Base-by-base conservation (phyloP, 1,140 invertebrate species). In the Drosophila takahashii region DNA sequence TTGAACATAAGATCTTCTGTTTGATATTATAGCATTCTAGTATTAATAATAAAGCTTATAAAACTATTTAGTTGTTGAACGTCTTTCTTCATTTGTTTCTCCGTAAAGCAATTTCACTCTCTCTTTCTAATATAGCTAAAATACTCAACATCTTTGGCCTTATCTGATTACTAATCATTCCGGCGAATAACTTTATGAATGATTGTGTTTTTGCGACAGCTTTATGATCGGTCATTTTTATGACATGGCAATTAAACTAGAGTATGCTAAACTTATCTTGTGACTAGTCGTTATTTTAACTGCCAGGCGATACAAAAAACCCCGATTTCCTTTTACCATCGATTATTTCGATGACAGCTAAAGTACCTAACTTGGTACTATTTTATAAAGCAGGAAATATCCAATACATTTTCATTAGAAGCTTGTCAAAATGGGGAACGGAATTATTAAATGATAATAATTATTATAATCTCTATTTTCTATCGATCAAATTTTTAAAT, bases 201-300 rank as follows among this genome's bases (percentile, higher is more conserved):
- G 26, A 59, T 32, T 7, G 54, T 22, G 34, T 36, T 29, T 10
- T 47, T 47, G 22, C 15, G 37, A 47, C 15, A 32, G 22, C 5
- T 7, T 27, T 22, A 66, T 8, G 10, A 66, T 66, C 44, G 36
- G 6, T 62, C 44, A 61, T 48, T 16, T 16, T 13, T 22, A 39
- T 32, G 27, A 62, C 18, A 50, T 10, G n/a, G 3, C 15, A 16
- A 15, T n/a, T 29, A 52, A 16, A 32, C 10, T 26, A 10, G 9
- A 4, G n/a, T 22, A 56, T 39, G 37, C 37, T 41, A 15, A 9
- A 58, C 6, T 32, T 41, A 29, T 29, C 29, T 52, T 22, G 4
- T 36, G 50, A 32, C 16, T 52, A 3, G 50, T n/a, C 9, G 16
- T 22, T 36, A 8, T 22, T 34, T 37, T n/a, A 15, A 41, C 9